Conservation (phyloP, 2,113 vertebrate genomes). For the Psephotus haematonotus region DNA sequence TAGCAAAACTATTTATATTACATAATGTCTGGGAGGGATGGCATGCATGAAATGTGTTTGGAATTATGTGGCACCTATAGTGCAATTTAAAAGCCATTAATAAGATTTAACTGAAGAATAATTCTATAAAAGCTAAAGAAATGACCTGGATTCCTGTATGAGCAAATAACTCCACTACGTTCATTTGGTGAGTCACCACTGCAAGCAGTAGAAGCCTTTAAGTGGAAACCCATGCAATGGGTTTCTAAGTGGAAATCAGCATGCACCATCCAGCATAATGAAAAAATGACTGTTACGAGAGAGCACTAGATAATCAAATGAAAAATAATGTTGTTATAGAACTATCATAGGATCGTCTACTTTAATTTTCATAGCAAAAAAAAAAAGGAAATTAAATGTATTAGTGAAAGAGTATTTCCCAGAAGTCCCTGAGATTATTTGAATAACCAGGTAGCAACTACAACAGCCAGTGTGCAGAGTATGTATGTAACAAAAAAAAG, state of each 20-base stretch:
- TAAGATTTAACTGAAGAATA: neutral
- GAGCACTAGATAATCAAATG: slow-evolving; percentile 10
- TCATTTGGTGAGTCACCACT: slow-evolving; percentile 10
- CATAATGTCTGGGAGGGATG: neutral
- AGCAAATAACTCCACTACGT: neutral
- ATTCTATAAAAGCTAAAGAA: neutral
- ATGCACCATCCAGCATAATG: neutral
- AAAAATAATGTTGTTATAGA: neutral
- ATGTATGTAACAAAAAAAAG: neutral
- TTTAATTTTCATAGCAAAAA: neutral
- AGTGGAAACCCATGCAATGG: neutral
- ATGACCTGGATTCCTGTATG: neutral
- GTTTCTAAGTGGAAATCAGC: neutral
- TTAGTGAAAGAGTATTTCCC: neutral
- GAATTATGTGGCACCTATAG: neutral
- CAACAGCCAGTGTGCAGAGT: neutral
- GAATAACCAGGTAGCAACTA: neutral
- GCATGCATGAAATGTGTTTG: neutral
- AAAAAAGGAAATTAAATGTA: neutral
- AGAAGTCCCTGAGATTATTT: neutral
- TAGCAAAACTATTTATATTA: neutral
- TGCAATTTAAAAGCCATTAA: neutral
- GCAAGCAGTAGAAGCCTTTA: neutral
- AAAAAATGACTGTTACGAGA: neutral
- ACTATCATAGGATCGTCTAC: neutral